Evolutionary conservation across 2,113 vertebrate species (phyloP).

Genomic region (Silurus meridionalis): DNA sequence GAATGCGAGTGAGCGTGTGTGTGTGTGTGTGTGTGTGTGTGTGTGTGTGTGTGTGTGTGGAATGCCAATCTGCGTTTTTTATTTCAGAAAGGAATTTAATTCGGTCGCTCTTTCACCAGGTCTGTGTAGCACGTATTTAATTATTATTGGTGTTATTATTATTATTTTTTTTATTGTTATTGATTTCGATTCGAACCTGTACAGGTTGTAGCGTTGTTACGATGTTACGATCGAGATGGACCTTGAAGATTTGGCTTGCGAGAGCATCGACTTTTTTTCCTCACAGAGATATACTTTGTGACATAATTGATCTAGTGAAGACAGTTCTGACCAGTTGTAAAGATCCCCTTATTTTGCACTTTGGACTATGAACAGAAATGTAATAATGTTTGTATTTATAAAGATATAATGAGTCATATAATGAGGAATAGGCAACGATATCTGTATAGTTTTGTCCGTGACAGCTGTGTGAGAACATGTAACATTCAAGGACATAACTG

Average conservation of each 20-base stretch:
- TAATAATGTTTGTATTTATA: slow-evolving; percentile 66
- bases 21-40: too few species aligned
- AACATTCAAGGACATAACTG: background rate
- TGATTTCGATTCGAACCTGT: background rate
- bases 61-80: background rate
- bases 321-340: background rate
- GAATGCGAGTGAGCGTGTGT: too few species aligned
- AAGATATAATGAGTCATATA: slow-evolving; percentile 36
- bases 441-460: slow-evolving; percentile 61
- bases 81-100: background rate
- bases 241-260: too few species aligned
- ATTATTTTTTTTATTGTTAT: background rate
- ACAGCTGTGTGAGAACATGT: slow-evolving; percentile 51
- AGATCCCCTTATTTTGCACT: slow-evolving; percentile 58
- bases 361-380: slow-evolving; percentile 62
- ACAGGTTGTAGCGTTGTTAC: background rate
- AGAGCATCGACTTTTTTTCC: background rate
- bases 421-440: slow-evolving; percentile 54
- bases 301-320: background rate
- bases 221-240: background rate
- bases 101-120: background rate
- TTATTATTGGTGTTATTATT: background rate
- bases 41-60: background rate
- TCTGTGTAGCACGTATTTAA: background rate
- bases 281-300: slow-evolving; percentile 16